phyloP scores from a whole-genome alignment of 2,113 vertebrate species.

The Shinisaurus crocodilurus region DNA sequence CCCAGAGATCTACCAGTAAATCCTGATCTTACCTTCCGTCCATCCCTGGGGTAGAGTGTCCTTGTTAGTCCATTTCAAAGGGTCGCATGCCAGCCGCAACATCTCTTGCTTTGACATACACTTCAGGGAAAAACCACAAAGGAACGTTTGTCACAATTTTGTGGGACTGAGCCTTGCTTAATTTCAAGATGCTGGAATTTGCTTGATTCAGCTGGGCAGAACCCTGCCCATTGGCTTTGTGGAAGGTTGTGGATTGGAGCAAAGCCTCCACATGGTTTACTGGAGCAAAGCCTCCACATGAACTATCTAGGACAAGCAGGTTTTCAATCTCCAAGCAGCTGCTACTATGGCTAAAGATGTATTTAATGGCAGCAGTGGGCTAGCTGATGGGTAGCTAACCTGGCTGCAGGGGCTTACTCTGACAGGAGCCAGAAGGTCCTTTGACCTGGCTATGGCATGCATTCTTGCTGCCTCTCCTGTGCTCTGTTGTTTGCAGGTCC shows the following conservation, averaged over 20 bases:
- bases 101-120: background rate
- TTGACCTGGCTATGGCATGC: background rate
- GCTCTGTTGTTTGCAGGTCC: background rate
- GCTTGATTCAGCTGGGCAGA: background rate
- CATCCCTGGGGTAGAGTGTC: background rate
- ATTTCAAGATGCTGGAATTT: background rate
- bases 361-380: background rate
- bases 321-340: background rate
- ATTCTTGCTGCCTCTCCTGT: background rate
- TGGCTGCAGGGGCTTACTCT: no score
- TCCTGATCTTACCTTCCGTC: no score
- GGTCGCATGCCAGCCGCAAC: no score
- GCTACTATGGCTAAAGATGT: background rate
- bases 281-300: background rate
- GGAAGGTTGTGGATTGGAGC: background rate
- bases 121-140: background rate
- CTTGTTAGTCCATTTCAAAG: background rate
- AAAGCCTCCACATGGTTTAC: no score
- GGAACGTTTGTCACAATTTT: background rate
- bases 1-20: no score
- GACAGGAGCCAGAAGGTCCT: background rate
- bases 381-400: no score
- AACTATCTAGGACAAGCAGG: background rate
- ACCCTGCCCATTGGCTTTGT: background rate
- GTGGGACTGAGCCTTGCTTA: background rate